A percentile compares a stretch with the other conserved stretches of the same genome.
Conservation (phyloP, 2,113 vertebrate species). For the Chaenocephalus aceratus region DNA sequence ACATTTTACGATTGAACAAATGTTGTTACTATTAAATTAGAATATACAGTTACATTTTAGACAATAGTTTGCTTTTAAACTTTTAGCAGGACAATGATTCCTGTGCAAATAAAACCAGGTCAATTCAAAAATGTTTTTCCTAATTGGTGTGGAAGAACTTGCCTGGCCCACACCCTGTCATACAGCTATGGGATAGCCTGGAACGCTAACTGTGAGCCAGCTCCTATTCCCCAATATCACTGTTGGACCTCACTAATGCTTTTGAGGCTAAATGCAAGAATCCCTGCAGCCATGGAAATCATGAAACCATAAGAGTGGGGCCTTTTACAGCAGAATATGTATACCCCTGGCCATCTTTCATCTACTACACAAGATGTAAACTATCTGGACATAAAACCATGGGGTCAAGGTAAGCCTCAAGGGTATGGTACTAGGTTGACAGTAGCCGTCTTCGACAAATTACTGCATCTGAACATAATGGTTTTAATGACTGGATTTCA, state of each 20-base stretch:
- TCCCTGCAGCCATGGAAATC: neutral
- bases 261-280: neutral
- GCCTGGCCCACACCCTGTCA: neutral
- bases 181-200: constrained; percentile 8
- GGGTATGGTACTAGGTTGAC: constrained; percentile 23
- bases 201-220: neutral
- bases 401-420: constrained; percentile 10
- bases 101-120: neutral
- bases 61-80: neutral
- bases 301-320: neutral
- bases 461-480: constrained; percentile 53
- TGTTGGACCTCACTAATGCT: neutral
- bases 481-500: constrained; percentile 67
- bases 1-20: neutral
- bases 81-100: neutral
- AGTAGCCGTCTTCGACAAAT: constrained; percentile 22
- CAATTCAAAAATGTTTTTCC: neutral
- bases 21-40: neutral
- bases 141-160: neutral
- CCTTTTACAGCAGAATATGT: neutral
- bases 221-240: neutral
- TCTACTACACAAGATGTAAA: constrained; percentile 28
- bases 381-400: constrained; percentile 1
- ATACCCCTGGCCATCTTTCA: neutral
- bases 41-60: neutral